Evolutionary conservation across 2,113 vertebrate species (phyloP).

Genomic region (Oreocharis arfaki): DNA sequence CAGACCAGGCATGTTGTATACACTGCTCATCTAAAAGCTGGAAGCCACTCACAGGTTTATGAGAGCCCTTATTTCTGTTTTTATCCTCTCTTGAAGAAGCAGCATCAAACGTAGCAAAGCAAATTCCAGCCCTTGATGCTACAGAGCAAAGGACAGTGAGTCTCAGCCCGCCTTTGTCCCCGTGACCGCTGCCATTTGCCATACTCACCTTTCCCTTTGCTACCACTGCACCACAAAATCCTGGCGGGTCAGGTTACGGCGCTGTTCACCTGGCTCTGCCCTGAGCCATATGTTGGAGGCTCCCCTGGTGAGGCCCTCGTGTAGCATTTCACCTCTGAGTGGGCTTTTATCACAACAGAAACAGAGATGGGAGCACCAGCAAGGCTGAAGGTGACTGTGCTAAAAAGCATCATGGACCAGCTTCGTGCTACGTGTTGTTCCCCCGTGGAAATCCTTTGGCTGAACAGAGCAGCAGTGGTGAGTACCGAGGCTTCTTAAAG

Average conservation of each 20-base stretch:
- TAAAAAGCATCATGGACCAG: background rate
- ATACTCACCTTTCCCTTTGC: background rate
- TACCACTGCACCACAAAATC: background rate
- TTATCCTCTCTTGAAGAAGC: background rate
- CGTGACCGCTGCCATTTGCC: background rate
- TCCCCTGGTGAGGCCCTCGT: background rate
- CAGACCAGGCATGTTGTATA: too few relatives aligned
- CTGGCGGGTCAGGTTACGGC: background rate
- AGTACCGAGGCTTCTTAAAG: background rate
- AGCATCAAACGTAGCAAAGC: background rate
- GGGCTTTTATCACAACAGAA: background rate
- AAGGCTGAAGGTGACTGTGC: background rate
- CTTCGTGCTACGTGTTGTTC: background rate
- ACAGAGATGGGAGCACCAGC: background rate
- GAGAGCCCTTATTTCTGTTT: background rate
- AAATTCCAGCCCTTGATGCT: background rate
- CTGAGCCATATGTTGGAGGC: background rate
- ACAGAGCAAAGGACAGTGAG: background rate
- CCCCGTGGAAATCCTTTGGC: background rate
- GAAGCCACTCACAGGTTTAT: background rate
- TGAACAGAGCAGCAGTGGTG: rapidly evolving
- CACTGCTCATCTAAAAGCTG: background rate
- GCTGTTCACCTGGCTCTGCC: background rate
- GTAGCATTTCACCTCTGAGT: background rate
- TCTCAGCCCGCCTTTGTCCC: background rate